Conservation (phyloP, 2,888 invertebrate genomes). For the Acanthopleura granulata region DNA sequence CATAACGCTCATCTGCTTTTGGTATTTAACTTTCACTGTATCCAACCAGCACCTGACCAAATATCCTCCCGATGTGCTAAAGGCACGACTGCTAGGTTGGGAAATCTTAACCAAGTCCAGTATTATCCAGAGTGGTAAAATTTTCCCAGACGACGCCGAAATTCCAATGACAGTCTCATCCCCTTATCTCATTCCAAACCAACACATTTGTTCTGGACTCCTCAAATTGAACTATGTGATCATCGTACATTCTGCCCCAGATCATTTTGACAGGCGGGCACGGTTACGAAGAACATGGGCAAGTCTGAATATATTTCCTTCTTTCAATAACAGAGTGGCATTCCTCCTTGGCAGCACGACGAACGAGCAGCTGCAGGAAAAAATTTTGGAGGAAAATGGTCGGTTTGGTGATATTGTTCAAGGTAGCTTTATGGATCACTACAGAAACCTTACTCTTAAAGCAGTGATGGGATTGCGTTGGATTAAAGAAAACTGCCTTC, state of each 20-base stretch:
- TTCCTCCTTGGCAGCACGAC: slow-evolving; percentile 3
- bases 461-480: slow-evolving; percentile 10
- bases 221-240: not conserved
- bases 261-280: not conserved
- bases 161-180: too few relatives aligned
- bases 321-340: not conserved
- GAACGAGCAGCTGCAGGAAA: not conserved
- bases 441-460: slow-evolving; percentile 17
- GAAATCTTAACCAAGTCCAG: too few relatives aligned
- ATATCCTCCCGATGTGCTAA: too few relatives aligned
- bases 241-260: slow-evolving; percentile 9
- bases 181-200: not conserved
- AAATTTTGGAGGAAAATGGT: not conserved
- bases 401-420: slow-evolving; percentile 18
- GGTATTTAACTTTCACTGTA: too few relatives aligned
- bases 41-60: too few relatives aligned
- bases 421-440: slow-evolving; percentile 10
- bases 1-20: too few relatives aligned
- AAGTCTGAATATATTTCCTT: not conserved
- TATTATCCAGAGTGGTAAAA: too few relatives aligned
- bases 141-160: too few relatives aligned
- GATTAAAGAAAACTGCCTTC: slow-evolving; percentile 5
- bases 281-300: slow-evolving; percentile 5
- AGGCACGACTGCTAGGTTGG: too few relatives aligned
- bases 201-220: not conserved